Percentiles rank a stretch among this genome's conserved stretches.
phyloP scores from a whole-genome alignment of 2,888 invertebrate genomes.

The Zelleria hepariella region DNA sequence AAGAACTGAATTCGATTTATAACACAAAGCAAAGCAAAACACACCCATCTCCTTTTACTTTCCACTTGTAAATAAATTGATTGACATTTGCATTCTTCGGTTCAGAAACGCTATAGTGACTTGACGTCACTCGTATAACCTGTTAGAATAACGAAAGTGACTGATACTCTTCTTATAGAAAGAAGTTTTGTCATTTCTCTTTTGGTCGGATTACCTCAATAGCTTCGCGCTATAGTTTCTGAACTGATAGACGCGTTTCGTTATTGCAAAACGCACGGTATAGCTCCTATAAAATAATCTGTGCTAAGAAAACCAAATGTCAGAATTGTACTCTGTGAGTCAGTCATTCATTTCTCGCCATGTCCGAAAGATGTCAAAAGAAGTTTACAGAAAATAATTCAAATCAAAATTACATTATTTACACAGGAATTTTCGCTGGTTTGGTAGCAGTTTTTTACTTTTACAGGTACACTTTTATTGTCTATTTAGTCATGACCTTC shows the following conservation, averaged over 20 bases:
- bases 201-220: background rate
- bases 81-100: conserved; percentile 22
- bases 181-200: background rate
- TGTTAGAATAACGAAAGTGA: background rate
- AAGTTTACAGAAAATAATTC: conserved; percentile 58
- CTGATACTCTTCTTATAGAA: background rate
- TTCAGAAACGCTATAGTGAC: background rate
- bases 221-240: background rate
- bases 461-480: conserved; percentile 41
- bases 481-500: conserved; percentile 12
- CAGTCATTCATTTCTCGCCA: conserved; percentile 53
- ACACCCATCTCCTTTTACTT: conserved; percentile 58
- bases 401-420: conserved; percentile 65
- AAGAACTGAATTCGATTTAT: conserved; percentile 23
- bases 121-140: background rate
- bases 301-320: too few species aligned
- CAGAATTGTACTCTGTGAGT: too few species aligned
- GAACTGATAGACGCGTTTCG: too few species aligned
- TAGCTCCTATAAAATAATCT: too few species aligned
- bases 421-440: conserved; percentile 44
- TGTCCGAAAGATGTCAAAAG: conserved; percentile 69
- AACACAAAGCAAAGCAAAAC: conserved; percentile 49
- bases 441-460: conserved; percentile 52
- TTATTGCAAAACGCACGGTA: too few species aligned
- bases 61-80: conserved; percentile 49